Base-by-base conservation (phyloP, 2,113 vertebrate genomes). In the Hirundichthys speculiger region DNA sequence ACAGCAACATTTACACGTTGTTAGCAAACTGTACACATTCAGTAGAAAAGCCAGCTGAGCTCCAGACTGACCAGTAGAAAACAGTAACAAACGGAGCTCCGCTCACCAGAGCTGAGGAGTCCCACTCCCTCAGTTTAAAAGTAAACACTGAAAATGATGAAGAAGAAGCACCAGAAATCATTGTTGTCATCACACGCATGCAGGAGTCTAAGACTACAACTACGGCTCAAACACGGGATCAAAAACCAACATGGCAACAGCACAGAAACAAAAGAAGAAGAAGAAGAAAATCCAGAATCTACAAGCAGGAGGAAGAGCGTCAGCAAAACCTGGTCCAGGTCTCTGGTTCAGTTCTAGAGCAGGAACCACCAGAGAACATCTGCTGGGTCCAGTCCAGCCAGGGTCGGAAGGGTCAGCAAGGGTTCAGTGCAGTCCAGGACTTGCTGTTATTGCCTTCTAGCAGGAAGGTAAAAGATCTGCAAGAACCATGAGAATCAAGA, bases 11-110 rank as follows among this genome's bases (percentile, higher is more conserved):
- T 85, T 91, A 91, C 90, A 92, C 82, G 69, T 70, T 63, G 79
- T 86, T 89, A 91, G 73, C 86, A 92, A 91, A 91, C 89, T 89
- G 86, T 90, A 87, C 88, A 90, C 86, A 85, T 60, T 82, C 76
- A 66, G 78, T 88, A 89, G 66, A 89, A 91, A 91, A 91, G 87
- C 40, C 19, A n/a, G 30, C 7, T 58, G 69, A 57, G 59, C 69
- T 65, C 69, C 47, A 18, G 42, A 64, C 59, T 69, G 34, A 53
- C 49, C 53, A 69, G 57, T 56, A 56, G 41, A 55, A 45, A 21
- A 57, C 75, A 38, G 69, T 64, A 81, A 61, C 64, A 88, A 82
- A 77, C 58, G 55, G 53, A 78, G 64, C 68, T 80, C 43, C 2
- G 62, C 79, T 75, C 81, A 70, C 83, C 57, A 73, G 80, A 86